Base-by-base conservation (phyloP, 2,888 invertebrate species). In the Synergus itoensis region DNA sequence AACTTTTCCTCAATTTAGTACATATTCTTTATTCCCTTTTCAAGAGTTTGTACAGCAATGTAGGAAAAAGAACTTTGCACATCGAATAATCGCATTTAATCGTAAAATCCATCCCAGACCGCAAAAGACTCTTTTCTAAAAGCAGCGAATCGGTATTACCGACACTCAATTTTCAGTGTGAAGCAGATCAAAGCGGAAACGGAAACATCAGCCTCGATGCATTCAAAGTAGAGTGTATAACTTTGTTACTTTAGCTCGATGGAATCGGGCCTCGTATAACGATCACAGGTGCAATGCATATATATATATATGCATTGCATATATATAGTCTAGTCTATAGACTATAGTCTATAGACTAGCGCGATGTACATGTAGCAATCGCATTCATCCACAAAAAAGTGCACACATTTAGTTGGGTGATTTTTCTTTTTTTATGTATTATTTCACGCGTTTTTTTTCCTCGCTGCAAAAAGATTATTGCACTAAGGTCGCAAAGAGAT, bases 401-500 rank as follows among this genome's bases (percentile, higher is more conserved):
- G 11, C 21, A 60, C 11, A n/a, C 11, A 18, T 18, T 9, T 60
- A 21, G 60, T 11, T 12, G 21, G 21, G 21, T 60, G 12, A 0
- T 48, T 48, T 16, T 62, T 62, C 28, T 21, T 57, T n/a, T 64
- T 64, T 40, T 36, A n/a, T n/a, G 4, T 60, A 60, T 60, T 60
- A 21, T 60, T 3, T 18, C 21, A 36, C 16, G 40, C 36, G 7
- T 36, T 36, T 63, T 40, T 63, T 63, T 36, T 21, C 21, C 60
- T 21, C 63, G 14, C 12, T 12, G 16, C 8, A 65, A 65, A 65
- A 65, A 65, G 65, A 41, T 67, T 67, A 43, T 67, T 67, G 21
- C 67, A 67, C 67, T 40, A 65, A n/a, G 41, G 16, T 41, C 9
- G 43, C 43, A 43, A 67, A 67, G 43, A 40, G 67, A 67, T 40